Percentiles rank a stretch among this genome's conserved stretches.
These are phyloP conservation scores for Teleogryllus occipitalis DNA, from an alignment of 1,140 invertebrate species.

Conservation along the genomic window DNA sequence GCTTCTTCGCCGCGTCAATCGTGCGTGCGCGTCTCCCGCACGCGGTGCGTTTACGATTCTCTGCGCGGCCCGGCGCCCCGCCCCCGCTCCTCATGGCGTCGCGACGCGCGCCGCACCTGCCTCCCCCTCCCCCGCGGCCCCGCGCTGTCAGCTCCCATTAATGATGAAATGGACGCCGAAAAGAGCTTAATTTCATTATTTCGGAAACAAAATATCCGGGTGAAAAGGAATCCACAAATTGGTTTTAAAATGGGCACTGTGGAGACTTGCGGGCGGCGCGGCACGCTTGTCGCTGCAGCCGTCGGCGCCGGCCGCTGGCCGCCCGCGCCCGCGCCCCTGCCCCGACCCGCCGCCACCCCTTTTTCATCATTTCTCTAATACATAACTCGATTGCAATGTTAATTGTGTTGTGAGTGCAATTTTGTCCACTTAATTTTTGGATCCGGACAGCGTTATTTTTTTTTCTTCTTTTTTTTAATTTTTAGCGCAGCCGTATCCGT, in stretches of 20 bases:
- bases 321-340: too few relatives aligned
- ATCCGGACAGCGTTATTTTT: not conserved
- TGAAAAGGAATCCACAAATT: conserved; percentile 5
- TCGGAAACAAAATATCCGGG: not conserved
- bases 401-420: conserved; percentile 1
- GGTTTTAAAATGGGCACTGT: not conserved
- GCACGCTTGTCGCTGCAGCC: not conserved
- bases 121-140: too few relatives aligned
- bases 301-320: not conserved
- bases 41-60: too few relatives aligned
- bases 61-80: too few relatives aligned
- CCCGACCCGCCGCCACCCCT: not conserved
- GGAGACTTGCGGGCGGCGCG: not conserved
- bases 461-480: not conserved
- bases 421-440: conserved; percentile 5
- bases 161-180: conserved; percentile 3
- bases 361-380: conserved; percentile 1
- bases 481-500: not conserved
- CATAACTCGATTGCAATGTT: conserved; percentile 4
- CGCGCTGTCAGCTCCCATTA: not conserved
- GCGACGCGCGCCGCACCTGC: not conserved
- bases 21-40: too few relatives aligned
- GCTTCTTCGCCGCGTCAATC: too few relatives aligned
- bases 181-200: conserved; percentile 6
- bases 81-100: too few relatives aligned